Percentiles rank a stretch among this genome's conserved stretches.
These are phyloP conservation scores for Andrena dorsata DNA, from an alignment of 2,888 invertebrate species.

Conservation along the genomic window DNA sequence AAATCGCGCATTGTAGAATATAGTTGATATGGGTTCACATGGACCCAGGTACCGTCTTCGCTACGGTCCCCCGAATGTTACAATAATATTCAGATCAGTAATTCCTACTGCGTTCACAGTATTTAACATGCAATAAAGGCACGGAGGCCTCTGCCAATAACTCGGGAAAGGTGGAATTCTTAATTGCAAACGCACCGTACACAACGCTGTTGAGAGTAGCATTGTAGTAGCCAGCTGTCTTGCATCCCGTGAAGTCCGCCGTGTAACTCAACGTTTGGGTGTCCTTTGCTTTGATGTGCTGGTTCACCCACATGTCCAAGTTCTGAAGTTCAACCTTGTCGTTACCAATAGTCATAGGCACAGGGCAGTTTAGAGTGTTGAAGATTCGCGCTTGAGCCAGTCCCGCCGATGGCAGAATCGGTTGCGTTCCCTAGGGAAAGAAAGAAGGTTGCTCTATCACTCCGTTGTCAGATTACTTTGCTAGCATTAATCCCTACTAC, in stretches of 20 bases:
- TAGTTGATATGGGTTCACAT: no score
- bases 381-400: constrained; percentile 90
- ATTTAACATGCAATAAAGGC: neutral
- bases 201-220: neutral
- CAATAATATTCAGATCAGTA: no score
- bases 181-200: constrained; percentile 23
- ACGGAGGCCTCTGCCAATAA: no score
- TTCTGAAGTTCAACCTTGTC: constrained; percentile 58
- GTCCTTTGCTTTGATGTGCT: constrained; percentile 48
- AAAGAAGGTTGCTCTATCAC: neutral
- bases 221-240: neutral
- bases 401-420: constrained; percentile 86
- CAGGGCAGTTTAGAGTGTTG: constrained; percentile 85
- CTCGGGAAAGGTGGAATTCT: neutral
- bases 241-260: constrained; percentile 65
- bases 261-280: constrained; percentile 32
- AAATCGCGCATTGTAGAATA: no score
- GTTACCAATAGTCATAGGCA: constrained; percentile 61
- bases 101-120: neutral
- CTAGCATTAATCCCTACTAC: no score
- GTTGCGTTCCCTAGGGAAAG: constrained; percentile 86
- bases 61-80: no score
- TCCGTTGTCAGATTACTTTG: no score
- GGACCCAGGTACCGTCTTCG: no score
- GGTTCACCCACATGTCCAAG: constrained; percentile 73